Base-by-base conservation (phyloP, 2,113 vertebrate genomes). In the Passer montanus region DNA sequence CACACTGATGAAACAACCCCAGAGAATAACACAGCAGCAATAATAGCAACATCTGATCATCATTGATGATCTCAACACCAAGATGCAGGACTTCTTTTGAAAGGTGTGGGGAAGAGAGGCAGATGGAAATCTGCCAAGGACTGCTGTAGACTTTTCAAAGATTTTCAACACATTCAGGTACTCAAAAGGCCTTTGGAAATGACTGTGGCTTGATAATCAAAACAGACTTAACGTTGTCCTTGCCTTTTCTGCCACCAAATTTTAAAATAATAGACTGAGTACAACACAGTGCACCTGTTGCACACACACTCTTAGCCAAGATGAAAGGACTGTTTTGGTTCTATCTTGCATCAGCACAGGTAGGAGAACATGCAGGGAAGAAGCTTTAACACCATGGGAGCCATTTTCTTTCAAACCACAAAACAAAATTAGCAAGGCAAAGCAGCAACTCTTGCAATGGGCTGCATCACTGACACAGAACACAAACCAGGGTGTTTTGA, bases 251-350 rank as follows among this genome's bases (percentile, higher is more conserved):
- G 7, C 11, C 39, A 31, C 2, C 5, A 2, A 41, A 24, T 49
- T 79, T 55, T 37, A 43, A 55, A 92, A 31, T 3, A 20, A 31
- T 15, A 47, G 22, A 10, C 18, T 3, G 2, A 62, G 8, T 20
- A 88, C 17, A 44, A 28, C 6, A 7, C 1, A 2, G 9, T 49
- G 15, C 23, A 49, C 28, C 11, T 68, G 26, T 30, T 68, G 21
- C 28, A 64, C 21, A 39, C 19, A 11, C 0, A 0, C 10, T 23
- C 13, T 55, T n/a, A 24, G 19, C 41, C 26, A 62, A 68, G 27
- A 30, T 11, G 7, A 77, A 88, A 77, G 33, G 10, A 13, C 5
- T 55, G 11, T 5, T 82, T 47, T 63, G 30, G 23, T 22, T 67
- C 31, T 31, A 7, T 6, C 23, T 89, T 26, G 3, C 30, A 66